Percentiles rank a stretch among this genome's conserved stretches.
Conservation (phyloP, 2,888 invertebrate species). For the Cremastobaeus sp. region DNA sequence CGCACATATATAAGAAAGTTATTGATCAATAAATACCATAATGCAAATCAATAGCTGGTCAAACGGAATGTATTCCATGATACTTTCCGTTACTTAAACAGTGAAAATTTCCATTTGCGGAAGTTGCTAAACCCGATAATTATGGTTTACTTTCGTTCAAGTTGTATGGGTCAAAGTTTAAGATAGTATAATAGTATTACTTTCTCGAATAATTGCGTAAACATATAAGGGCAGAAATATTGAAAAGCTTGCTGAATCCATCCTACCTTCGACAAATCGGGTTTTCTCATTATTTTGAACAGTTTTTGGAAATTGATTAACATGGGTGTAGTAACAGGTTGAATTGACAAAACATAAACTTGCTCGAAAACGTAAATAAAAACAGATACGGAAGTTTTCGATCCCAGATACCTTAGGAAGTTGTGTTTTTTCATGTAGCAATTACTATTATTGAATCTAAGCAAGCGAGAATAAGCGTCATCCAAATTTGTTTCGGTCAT, state of each 20-base stretch:
- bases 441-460: constrained; percentile 54
- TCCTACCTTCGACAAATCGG: constrained; percentile 41
- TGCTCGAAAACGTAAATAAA: constrained; percentile 18
- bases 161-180: too few relatives aligned
- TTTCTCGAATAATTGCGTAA: constrained; percentile 14
- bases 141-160: not conserved
- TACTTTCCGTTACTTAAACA: too few relatives aligned
- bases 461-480: constrained; percentile 60
- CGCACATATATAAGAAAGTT: too few relatives aligned
- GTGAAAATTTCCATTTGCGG: too few relatives aligned
- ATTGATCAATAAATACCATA: too few relatives aligned
- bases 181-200: too few relatives aligned
- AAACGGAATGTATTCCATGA: too few relatives aligned
- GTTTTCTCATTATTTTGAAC: constrained; percentile 29
- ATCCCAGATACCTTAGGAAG: constrained; percentile 19
- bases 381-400: constrained; percentile 16
- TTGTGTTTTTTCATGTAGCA: constrained; percentile 35
- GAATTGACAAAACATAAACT: constrained; percentile 15
- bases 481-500: constrained; percentile 52
- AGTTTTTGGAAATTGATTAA: too few relatives aligned
- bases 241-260: constrained; percentile 59
- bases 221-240: constrained; percentile 58
- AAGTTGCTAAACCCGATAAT: too few relatives aligned
- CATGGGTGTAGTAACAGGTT: constrained; percentile 14
- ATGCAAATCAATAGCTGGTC: too few relatives aligned